Evolutionary conservation across 2,113 vertebrate genomes (phyloP).

Genomic region (Sinocyclocheilus maitianheensis): DNA sequence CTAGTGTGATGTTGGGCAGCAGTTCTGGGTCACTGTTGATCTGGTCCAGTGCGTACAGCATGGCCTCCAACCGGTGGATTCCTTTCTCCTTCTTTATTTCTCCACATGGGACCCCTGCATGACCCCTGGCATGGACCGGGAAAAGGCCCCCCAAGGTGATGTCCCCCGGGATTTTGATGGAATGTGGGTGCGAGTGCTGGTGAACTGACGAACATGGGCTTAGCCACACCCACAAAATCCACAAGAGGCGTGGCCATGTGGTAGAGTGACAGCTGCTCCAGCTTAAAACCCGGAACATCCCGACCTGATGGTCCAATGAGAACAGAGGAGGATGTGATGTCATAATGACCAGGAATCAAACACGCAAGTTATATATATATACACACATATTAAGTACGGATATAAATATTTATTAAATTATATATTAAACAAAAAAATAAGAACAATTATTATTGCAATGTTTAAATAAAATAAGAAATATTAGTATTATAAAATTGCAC

Average conservation of each 20-base stretch:
- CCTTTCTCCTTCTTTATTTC: constrained; percentile 91
- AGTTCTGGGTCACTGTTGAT: constrained; percentile 83
- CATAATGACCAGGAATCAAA: constrained; percentile 62
- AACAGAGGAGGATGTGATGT: constrained; percentile 51
- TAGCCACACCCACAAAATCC: constrained; percentile 62
- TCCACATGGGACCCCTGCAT: constrained; percentile 81
- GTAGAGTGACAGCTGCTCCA: constrained; percentile 42
- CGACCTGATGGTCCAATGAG: constrained; percentile 15
- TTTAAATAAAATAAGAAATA: neutral
- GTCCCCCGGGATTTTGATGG: constrained; percentile 85
- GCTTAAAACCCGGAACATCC: constrained; percentile 15
- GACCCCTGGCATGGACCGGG: constrained; percentile 85
- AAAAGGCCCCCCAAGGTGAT: constrained; percentile 89
- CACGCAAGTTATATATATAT: neutral
- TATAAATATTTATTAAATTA: neutral
- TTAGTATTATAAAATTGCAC: neutral
- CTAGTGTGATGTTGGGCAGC: constrained; percentile 87
- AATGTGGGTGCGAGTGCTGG: constrained; percentile 77
- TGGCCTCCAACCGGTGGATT: constrained; percentile 89
- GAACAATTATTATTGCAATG: no score
- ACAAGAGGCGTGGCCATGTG: constrained; percentile 61
- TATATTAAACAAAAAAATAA: neutral
- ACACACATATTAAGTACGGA: neutral
- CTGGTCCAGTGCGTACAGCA: constrained; percentile 89
- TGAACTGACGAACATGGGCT: constrained; percentile 59